Percentiles rank a stretch among this genome's conserved stretches.
Evolutionary conservation across 2,797 vertebrate genomes (phyloP).

Genomic region (Hipposideros larvatus): DNA sequence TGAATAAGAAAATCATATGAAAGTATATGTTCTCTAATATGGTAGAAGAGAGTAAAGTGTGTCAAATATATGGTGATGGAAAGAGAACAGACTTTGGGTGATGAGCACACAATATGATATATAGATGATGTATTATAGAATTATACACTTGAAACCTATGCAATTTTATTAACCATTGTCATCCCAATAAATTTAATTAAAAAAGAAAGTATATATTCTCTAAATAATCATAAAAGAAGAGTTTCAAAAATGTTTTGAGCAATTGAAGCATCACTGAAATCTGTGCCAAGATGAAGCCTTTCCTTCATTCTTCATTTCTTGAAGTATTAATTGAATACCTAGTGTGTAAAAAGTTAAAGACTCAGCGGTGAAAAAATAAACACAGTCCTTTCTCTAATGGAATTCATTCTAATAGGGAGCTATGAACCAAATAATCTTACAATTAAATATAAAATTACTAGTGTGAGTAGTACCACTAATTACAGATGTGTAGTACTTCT

Average conservation of each 20-base stretch:
- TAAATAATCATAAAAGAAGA: neutral
- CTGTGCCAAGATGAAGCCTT: neutral
- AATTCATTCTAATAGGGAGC: neutral
- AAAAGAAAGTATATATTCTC: neutral
- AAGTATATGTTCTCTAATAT: neutral
- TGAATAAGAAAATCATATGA: neutral
- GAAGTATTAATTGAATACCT: neutral
- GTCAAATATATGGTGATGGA: too few relatives aligned
- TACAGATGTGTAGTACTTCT: neutral
- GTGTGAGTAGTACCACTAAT: neutral
- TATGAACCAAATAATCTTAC: neutral
- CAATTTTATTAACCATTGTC: too few relatives aligned
- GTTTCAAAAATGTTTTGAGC: neutral
- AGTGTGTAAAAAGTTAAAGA: neutral
- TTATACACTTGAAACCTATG: too few relatives aligned
- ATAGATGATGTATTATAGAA: too few relatives aligned
- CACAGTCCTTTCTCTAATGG: neutral
- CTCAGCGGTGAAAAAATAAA: neutral
- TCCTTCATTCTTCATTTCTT: constrained; percentile 9
- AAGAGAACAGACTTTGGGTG: too few relatives aligned
- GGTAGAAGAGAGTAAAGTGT: too few relatives aligned
- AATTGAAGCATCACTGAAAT: neutral
- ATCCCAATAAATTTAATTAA: too few relatives aligned
- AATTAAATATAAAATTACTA: neutral
- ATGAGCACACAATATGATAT: too few relatives aligned